phyloP scores from a whole-genome alignment of 2,113 vertebrate genomes.

The Muntiacus muntjak region DNA sequence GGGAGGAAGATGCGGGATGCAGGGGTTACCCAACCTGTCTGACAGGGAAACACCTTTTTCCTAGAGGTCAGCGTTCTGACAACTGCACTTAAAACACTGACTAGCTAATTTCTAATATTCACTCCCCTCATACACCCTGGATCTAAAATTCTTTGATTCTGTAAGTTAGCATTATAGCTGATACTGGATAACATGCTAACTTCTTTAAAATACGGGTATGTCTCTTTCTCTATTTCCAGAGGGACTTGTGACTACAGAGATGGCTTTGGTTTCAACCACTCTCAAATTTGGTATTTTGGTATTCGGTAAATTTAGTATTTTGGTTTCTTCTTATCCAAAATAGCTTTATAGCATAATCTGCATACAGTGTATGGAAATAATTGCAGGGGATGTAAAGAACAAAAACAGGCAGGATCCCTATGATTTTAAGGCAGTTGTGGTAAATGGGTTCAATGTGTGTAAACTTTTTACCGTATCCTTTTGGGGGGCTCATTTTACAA shows the following conservation, averaged over 20 bases:
- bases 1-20: not conserved
- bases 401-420: not conserved
- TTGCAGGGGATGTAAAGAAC: not conserved
- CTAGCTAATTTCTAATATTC: not conserved
- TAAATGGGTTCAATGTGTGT: not conserved
- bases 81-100: not conserved
- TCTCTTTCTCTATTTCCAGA: not conserved
- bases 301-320: not conserved
- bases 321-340: not conserved
- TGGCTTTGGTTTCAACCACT: not conserved
- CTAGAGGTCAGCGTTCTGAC: not conserved
- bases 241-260: not conserved
- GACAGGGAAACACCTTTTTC: not conserved
- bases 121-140: not conserved
- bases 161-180: not conserved
- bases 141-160: not conserved
- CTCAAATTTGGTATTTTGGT: not conserved
- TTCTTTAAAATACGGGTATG: not conserved
- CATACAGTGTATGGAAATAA: not conserved
- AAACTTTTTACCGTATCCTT: not conserved
- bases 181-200: not conserved
- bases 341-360: not conserved
- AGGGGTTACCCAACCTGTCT: not conserved
- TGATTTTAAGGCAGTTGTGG: not conserved
- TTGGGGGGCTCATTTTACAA: not conserved